Percentiles rank a stretch among this genome's conserved stretches.
These are phyloP conservation scores for Vimba vimba DNA, from an alignment of 2,113 vertebrate species.

Conservation along the genomic window DNA sequence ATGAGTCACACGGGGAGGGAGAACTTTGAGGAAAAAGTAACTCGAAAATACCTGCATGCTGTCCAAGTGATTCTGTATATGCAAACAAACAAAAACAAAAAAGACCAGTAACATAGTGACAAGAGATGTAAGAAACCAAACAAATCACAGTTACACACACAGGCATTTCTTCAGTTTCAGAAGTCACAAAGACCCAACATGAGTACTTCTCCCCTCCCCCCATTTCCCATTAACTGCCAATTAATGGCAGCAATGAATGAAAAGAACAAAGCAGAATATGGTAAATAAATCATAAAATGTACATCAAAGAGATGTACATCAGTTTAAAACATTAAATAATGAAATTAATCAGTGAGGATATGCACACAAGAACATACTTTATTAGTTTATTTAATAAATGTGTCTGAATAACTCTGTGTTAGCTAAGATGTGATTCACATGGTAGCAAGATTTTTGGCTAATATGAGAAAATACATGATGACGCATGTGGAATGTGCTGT, in stretches of 20 bases:
- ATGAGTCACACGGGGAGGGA: constrained; percentile 7
- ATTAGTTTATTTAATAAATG: neutral
- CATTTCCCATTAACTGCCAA: neutral
- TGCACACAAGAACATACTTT: neutral
- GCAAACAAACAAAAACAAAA: constrained; percentile 80
- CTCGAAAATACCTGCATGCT: constrained; percentile 97
- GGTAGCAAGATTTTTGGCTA: neutral
- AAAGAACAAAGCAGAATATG: neutral
- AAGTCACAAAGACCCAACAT: constrained; percentile 1
- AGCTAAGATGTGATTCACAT: constrained; percentile 10
- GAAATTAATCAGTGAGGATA: neutral
- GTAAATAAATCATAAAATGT: neutral
- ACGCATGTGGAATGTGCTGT: constrained; percentile 6
- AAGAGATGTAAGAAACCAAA: constrained; percentile 79
- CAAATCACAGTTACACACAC: constrained; percentile 65
- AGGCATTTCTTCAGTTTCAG: constrained; percentile 40
- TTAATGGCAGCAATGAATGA: constrained; percentile 11
- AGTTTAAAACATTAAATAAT: neutral
- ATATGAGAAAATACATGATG: constrained; percentile 24
- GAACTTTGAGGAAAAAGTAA: constrained; percentile 63
- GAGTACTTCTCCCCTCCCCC: neutral
- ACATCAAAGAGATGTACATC: neutral
- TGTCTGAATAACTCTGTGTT: neutral
- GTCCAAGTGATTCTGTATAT: constrained; percentile 96
- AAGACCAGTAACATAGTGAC: constrained; percentile 76